Percentiles rank a stretch among this genome's conserved stretches.
These are phyloP conservation scores for Prosopocoilus inquinatus DNA, from an alignment of 2,888 invertebrate species.

Conservation along the genomic window DNA sequence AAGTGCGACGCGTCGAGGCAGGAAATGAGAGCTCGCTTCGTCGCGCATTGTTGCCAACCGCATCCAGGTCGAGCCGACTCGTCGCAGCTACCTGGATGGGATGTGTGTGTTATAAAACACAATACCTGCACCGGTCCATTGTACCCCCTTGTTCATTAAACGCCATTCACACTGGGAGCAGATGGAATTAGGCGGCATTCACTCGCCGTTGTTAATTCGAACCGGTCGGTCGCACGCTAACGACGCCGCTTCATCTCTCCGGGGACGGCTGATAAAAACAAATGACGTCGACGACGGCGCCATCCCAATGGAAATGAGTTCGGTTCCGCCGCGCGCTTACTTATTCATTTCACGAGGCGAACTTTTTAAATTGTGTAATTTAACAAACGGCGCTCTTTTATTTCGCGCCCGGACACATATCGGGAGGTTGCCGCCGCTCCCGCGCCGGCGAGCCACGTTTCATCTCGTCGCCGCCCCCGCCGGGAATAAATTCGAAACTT, in stretches of 20 bases:
- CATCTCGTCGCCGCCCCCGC: conserved; percentile 37
- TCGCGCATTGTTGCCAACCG: conserved; percentile 12
- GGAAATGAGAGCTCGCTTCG: conserved; percentile 28
- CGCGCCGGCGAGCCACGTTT: conserved; percentile 38
- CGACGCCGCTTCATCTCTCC: conserved; percentile 29
- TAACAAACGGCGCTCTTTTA: conserved; percentile 44
- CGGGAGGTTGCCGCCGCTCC: conserved; percentile 17
- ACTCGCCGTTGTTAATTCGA: conserved; percentile 18
- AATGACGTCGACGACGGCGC: conserved; percentile 49
- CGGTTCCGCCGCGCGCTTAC: conserved; percentile 47
- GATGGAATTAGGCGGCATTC: conserved; percentile 17
- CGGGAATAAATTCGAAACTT: conserved; percentile 54
- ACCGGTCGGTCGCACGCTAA: conserved; percentile 13
- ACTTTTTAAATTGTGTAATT: conserved; percentile 55
- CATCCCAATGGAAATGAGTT: conserved; percentile 48
- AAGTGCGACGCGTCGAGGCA: conserved; percentile 24
- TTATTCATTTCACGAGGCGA: conserved; percentile 54
- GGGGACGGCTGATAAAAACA: conserved; percentile 48
- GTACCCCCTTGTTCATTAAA: conserved; percentile 23
- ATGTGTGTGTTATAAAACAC: conserved; percentile 18
- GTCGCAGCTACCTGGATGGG: conserved; percentile 23
- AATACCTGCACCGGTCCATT: conserved; percentile 2
- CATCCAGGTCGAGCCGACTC: conserved; percentile 11
- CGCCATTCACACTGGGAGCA: conserved; percentile 20
- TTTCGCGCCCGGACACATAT: conserved; percentile 33